Conservation (phyloP, 2,113 vertebrate species). For the Sorex araneus region DNA sequence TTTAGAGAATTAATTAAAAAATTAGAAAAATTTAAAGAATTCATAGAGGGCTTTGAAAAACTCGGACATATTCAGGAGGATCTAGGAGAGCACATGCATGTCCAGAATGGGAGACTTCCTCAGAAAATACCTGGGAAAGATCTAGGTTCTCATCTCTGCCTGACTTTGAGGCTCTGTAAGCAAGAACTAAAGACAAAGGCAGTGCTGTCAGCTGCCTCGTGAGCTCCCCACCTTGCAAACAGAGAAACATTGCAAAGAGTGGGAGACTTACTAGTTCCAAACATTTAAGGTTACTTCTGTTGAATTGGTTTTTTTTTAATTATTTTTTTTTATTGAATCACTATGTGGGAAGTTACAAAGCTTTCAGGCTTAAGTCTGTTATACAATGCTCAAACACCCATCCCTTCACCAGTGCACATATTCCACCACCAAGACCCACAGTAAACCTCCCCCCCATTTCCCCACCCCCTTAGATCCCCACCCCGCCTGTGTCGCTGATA, state of each 20-base stretch:
- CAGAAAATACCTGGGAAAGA: neutral
- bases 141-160: neutral
- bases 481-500: too few species aligned
- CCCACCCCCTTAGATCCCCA: too few species aligned
- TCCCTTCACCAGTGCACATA: too few species aligned
- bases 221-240: neutral
- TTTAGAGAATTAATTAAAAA: neutral
- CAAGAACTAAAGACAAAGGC: conserved; percentile 3
- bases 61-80: conserved; percentile 12
- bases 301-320: too few species aligned
- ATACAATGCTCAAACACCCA: too few species aligned
- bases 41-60: conserved; percentile 4
- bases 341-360: too few species aligned
- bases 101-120: neutral
- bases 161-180: neutral
- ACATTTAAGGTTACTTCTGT: conserved; percentile 3
- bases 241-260: neutral
- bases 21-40: neutral
- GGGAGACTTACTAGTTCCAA: neutral
- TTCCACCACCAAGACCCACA: too few species aligned
- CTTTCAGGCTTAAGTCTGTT: too few species aligned
- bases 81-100: neutral
- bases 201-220: neutral
- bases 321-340: too few species aligned
- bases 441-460: too few species aligned